Percentiles rank a stretch among this genome's conserved stretches.
phyloP scores from a whole-genome alignment of 2,888 invertebrate species.

The Adelphocoris suturalis region DNA sequence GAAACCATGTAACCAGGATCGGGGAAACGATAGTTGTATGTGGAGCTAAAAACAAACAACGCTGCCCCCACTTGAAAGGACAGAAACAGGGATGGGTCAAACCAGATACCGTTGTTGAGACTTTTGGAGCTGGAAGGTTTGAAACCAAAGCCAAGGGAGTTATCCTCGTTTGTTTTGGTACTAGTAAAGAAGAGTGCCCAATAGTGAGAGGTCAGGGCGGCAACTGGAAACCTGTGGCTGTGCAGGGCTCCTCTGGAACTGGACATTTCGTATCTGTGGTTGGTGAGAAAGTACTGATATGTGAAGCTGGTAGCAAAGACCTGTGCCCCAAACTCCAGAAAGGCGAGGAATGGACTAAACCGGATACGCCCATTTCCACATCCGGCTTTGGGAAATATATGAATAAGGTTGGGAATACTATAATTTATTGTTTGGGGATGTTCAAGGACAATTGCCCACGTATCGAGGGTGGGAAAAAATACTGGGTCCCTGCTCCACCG shows the following conservation, averaged over 20 bases:
- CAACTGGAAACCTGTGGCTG: neutral
- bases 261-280: too few relatives aligned
- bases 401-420: too few relatives aligned
- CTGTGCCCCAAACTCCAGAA: neutral
- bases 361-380: neutral
- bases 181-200: neutral
- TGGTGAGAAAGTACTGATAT: too few relatives aligned
- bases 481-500: too few relatives aligned
- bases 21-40: neutral
- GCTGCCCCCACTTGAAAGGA: neutral
- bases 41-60: neutral
- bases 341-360: neutral
- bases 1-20: neutral
- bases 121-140: neutral
- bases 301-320: too few relatives aligned
- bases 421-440: too few relatives aligned
- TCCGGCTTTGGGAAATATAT: too few relatives aligned
- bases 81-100: neutral
- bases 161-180: neutral
- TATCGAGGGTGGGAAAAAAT: too few relatives aligned
- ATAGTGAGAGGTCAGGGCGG: neutral
- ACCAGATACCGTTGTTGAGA: neutral
- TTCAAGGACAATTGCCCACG: too few relatives aligned
- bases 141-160: neutral
- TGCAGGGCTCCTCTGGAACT: neutral